A percentile compares a stretch with the other conserved stretches of the same genome.
phyloP scores from a whole-genome alignment of 1,140 invertebrate species.

The Oscheius sp. region DNA sequence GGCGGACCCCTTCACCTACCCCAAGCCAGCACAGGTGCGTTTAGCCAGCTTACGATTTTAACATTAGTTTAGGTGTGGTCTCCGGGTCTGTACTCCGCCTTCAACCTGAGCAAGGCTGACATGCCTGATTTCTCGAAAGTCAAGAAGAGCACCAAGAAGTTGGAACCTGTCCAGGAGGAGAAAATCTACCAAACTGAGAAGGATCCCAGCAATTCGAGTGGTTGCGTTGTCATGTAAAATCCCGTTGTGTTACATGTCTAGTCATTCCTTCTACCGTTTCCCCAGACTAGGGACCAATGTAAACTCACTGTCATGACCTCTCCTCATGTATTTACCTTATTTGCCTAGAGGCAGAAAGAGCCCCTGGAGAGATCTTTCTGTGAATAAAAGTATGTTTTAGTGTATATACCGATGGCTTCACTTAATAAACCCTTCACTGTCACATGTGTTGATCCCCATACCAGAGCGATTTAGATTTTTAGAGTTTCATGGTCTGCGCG shows the following conservation, averaged over 20 bases:
- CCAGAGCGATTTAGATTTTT: no score
- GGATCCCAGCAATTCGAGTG: conserved; percentile 70
- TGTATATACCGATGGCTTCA: no score
- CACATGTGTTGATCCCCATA: no score
- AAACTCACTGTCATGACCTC: neutral
- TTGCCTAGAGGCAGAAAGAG: no score
- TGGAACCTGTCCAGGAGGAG: conserved; percentile 71
- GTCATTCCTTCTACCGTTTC: neutral
- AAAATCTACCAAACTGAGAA: conserved; percentile 68
- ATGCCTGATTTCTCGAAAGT: conserved; percentile 54
- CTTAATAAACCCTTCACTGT: no score
- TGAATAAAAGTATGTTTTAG: no score
- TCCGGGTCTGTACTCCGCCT: conserved; percentile 66
- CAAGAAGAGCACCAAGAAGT: conserved; percentile 65
- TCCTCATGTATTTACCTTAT: no score
- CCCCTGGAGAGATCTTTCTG: no score
- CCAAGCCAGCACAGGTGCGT: conserved; percentile 59
- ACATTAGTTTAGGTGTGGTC: conserved; percentile 67
- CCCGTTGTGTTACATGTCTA: neutral
- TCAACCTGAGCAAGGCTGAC: conserved; percentile 64
- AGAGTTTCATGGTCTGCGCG: no score
- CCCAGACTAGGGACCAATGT: no score
- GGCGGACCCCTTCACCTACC: conserved; percentile 69
- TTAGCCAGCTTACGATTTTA: conserved; percentile 2
- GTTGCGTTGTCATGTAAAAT: conserved; percentile 66